Evolutionary conservation across 2,888 invertebrate genomes (phyloP).

Genomic region (Drosophila subsilvestris): DNA sequence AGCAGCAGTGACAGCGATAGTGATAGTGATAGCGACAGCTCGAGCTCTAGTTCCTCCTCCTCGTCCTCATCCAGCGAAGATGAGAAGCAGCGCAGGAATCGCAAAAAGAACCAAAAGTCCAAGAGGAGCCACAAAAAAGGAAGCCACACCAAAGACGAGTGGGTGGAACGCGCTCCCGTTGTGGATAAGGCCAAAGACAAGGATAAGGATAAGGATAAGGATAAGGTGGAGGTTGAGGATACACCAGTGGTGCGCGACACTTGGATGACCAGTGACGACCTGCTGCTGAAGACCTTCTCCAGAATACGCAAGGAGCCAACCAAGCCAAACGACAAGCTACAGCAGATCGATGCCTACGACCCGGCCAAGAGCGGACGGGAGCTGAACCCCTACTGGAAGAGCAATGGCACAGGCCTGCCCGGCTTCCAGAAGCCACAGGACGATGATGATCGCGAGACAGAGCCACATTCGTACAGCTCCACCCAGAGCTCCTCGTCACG

Average conservation of each 20-base stretch:
- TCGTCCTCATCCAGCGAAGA: slow-evolving; percentile 33
- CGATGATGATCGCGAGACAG: slow-evolving; percentile 68
- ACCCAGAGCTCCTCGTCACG: neutral
- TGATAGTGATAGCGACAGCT: slow-evolving; percentile 31
- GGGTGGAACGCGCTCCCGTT: slow-evolving; percentile 86
- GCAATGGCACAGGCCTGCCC: slow-evolving; percentile 94
- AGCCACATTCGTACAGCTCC: neutral
- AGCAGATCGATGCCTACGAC: slow-evolving; percentile 87
- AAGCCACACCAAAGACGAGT: slow-evolving; percentile 84
- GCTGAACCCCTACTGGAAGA: slow-evolving; percentile 96
- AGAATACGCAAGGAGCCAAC: slow-evolving; percentile 84
- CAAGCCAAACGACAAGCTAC: slow-evolving; percentile 85
- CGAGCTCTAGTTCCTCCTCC: slow-evolving; percentile 35
- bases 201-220: slow-evolving; percentile 46
- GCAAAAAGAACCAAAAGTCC: slow-evolving; percentile 44
- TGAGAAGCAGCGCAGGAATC: slow-evolving; percentile 35
- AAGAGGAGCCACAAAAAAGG: slow-evolving; percentile 23
- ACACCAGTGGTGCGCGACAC: slow-evolving; percentile 86
- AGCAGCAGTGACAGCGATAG: slow-evolving; percentile 35
- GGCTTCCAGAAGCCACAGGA: slow-evolving; percentile 83
- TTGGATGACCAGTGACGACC: slow-evolving; percentile 88
- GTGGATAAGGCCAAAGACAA: slow-evolving; percentile 36
- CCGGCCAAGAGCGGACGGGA: slow-evolving; percentile 90
- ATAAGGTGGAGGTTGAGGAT: slow-evolving; percentile 40
- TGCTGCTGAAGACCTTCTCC: slow-evolving; percentile 83